phyloP scores from a whole-genome alignment of 2,888 invertebrate species.

The Leucoptera coffeella region DNA sequence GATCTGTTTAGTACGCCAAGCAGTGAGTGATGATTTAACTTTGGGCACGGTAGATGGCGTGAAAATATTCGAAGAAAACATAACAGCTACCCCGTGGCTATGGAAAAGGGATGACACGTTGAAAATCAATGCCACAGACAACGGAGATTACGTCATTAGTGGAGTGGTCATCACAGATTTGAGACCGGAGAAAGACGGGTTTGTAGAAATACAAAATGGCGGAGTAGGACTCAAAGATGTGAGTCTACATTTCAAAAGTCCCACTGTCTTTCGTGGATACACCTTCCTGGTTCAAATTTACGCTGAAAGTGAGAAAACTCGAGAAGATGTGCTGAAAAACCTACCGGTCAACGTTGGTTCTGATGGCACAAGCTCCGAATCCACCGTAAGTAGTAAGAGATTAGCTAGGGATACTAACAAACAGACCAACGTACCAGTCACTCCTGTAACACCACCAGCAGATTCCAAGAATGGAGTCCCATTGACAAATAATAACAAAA shows the following conservation, averaged over 20 bases:
- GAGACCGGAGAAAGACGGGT: constrained; percentile 30
- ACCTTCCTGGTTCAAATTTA: no score
- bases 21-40: constrained; percentile 20
- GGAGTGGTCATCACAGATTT: constrained; percentile 21
- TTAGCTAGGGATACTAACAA: no score
- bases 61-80: constrained; percentile 21
- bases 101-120: constrained; percentile 23
- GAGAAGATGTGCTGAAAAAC: no score
- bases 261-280: constrained; percentile 27
- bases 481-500: no score
- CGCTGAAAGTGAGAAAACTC: no score
- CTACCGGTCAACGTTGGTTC: no score
- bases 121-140: constrained; percentile 17
- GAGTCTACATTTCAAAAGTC: constrained; percentile 31
- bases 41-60: constrained; percentile 16
- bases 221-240: constrained; percentile 27
- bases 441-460: no score
- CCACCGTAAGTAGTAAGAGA: no score
- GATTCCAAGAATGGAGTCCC: no score
- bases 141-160: constrained; percentile 25
- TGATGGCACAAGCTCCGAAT: no score
- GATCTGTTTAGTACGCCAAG: no score
- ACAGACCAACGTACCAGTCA: no score
- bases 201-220: constrained; percentile 23
- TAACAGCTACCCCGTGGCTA: constrained; percentile 25